phyloP scores from a whole-genome alignment of 2,797 vertebrate species.

The Catharus ustulatus region DNA sequence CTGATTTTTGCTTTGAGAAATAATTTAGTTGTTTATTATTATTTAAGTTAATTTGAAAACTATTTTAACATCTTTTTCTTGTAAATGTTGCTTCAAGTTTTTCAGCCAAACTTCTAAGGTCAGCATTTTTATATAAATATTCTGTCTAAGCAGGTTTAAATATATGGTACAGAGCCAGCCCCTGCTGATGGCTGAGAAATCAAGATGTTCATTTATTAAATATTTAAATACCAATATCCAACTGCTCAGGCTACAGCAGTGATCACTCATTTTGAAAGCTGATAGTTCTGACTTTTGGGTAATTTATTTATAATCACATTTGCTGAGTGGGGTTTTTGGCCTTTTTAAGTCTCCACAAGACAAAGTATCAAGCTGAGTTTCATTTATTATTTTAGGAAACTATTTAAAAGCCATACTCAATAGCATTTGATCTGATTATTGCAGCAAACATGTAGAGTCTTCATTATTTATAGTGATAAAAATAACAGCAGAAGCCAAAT shows the following conservation, averaged over 20 bases:
- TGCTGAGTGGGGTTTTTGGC: neutral
- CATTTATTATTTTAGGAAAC: conserved; percentile 54
- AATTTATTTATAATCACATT: neutral
- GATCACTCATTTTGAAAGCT: neutral
- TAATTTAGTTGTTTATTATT: neutral
- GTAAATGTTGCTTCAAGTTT: neutral
- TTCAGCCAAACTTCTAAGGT: neutral
- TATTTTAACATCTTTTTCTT: neutral
- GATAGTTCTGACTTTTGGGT: neutral
- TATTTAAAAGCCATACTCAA: conserved; percentile 31
- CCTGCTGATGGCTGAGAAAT: neutral
- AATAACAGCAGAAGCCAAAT: conserved; percentile 6
- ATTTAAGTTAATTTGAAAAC: neutral
- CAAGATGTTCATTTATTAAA: neutral
- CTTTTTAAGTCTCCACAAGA: neutral
- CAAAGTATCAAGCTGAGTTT: conserved; percentile 1
- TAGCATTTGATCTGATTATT: conserved; percentile 7
- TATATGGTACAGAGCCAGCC: neutral
- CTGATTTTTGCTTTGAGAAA: neutral
- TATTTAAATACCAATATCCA: neutral
- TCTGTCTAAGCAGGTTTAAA: neutral
- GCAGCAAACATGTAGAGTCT: neutral
- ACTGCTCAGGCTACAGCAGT: neutral
- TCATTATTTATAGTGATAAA: neutral
- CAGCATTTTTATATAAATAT: neutral